A percentile compares a stretch with the other conserved stretches of the same genome.
Conservation (phyloP, 2,797 vertebrate genomes). For the Paguma larvata region DNA sequence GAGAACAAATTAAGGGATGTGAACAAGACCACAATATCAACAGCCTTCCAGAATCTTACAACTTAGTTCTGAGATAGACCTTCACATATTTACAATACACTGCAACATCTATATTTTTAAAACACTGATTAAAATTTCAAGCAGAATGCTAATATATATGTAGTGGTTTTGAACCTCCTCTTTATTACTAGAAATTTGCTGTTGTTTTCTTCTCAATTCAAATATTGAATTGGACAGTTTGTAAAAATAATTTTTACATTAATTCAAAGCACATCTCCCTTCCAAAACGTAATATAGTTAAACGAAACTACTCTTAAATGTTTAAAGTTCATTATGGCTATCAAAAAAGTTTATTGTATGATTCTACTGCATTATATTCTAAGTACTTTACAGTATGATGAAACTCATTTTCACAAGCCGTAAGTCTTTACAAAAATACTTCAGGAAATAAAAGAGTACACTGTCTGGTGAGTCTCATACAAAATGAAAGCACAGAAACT, state of each 20-base stretch:
- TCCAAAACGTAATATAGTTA: neutral
- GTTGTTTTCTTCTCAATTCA: slow-evolving; percentile 26
- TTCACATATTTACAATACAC: neutral
- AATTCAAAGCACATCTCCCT: neutral
- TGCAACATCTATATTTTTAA: neutral
- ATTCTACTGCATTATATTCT: neutral
- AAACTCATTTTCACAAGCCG: slow-evolving; percentile 24
- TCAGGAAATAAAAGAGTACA: slow-evolving; percentile 23
- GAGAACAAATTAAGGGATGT: neutral
- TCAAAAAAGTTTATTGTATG: slow-evolving; percentile 4
- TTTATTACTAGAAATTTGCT: neutral
- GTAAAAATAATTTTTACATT: neutral
- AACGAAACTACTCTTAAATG: slow-evolving; percentile 15
- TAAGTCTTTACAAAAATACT: neutral
- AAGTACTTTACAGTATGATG: slow-evolving; percentile 26
- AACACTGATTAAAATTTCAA: neutral
- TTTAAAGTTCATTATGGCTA: neutral
- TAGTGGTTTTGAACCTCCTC: neutral
- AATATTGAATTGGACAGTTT: neutral
- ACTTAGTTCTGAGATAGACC: neutral
- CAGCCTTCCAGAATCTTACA: neutral
- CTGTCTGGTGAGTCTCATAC: neutral
- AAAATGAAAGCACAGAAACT: neutral
- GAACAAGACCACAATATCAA: neutral
- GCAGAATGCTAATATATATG: neutral